Evolutionary conservation across 1,140 invertebrate species (phyloP), one percentile per base, ranked within the genome.

Genomic region (Drosophila watanabei): DNA sequence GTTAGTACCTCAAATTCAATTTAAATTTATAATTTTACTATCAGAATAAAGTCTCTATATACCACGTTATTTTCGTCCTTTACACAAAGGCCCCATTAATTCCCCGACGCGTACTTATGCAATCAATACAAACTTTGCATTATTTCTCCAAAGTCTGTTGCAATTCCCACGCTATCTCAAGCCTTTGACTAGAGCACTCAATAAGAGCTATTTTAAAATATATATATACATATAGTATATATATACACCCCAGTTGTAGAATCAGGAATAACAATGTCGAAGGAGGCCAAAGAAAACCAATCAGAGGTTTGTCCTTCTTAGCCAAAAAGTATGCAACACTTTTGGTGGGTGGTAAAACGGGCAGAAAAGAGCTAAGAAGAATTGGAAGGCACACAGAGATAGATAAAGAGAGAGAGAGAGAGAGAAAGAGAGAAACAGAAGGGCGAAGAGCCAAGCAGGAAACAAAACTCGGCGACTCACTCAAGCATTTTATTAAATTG

Each of bases 401-500:
- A 24, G 32, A 43, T 16, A 35, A 46, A 14, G 24, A 24, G 3
- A 16, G 32, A 43, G 18, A 35, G 41, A 14, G 24, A 24, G 3
- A 16, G 8, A 18, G n/a, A 14, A 16, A 71, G 39, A 24, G 32
- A 43, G 18, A 35, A 52, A 14, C 30, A 65, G 14, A 24, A 37
- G 2, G 14, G 45, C 57, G 45, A 39, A 39, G 41, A 69, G 69
- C 68, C 61, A 69, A 69, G 70, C 86, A 86, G 86, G 86, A 90
- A 90, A 90, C 86, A 87, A 90, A 90, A 90, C 87, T 91, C 87
- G 82, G 71, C 79, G 88, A 88, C 81, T 85, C 79, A 92, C 87
- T 92, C 91, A 91, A 92, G 91, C 91, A 91, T 92, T 92, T 92
- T 92, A 92, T 92, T 92, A 92, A 92, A 92, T 92, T 92, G 91